phyloP scores from a whole-genome alignment of 2,113 vertebrate genomes.

The Macquaria ambigua region DNA sequence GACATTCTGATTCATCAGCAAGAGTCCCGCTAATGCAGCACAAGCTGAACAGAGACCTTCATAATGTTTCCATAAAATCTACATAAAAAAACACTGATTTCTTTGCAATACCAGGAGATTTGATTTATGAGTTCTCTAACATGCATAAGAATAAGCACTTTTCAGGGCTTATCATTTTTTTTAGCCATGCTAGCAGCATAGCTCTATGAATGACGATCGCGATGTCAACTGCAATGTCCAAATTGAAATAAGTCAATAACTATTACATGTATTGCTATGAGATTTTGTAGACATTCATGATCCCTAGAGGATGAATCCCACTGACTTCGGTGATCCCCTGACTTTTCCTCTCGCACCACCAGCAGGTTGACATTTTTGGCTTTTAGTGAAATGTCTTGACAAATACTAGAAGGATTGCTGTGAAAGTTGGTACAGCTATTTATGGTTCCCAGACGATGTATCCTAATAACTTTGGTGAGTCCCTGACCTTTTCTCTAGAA shows the following conservation, averaged over 20 bases:
- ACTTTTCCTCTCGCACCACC: too few species aligned
- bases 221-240: too few species aligned
- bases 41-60: constrained; percentile 2
- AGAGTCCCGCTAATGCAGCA: constrained; percentile 13
- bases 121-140: constrained; percentile 2
- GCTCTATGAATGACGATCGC: background rate
- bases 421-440: too few species aligned
- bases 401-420: too few species aligned
- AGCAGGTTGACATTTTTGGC: background rate
- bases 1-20: constrained; percentile 45
- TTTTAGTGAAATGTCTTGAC: background rate
- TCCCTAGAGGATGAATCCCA: background rate
- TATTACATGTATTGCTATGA: background rate
- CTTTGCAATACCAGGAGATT: background rate
- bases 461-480: too few species aligned
- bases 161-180: background rate
- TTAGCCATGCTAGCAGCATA: background rate
- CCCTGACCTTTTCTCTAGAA: background rate
- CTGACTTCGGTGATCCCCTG: too few species aligned
- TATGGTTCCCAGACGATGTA: too few species aligned
- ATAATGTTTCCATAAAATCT: constrained; percentile 25
- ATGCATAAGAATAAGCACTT: constrained; percentile 2
- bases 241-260: background rate
- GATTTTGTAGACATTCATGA: background rate
- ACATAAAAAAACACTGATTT: constrained; percentile 7